Percentiles rank a stretch among this genome's conserved stretches.
Evolutionary conservation across 2,888 invertebrate genomes (phyloP).

Genomic region (Catonia carolina): DNA sequence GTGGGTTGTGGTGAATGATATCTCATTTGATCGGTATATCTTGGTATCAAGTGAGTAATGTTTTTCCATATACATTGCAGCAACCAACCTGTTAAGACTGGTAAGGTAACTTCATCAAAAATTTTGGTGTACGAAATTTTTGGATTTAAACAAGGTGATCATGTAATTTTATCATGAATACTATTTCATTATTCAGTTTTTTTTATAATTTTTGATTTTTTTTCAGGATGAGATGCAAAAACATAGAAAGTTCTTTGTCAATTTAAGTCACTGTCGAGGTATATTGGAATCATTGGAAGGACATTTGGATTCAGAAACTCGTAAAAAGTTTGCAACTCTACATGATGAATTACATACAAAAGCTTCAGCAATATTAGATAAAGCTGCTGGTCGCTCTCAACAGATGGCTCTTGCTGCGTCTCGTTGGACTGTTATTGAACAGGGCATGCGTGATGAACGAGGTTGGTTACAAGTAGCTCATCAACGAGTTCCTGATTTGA

Average conservation of each 20-base stretch:
- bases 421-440: conserved; percentile 72
- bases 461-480: conserved; percentile 79
- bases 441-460: conserved; percentile 73
- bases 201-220: background rate
- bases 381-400: conserved; percentile 73
- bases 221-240: conserved; percentile 65
- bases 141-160: too few species aligned
- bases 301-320: conserved; percentile 73
- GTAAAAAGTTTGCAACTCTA: conserved; percentile 61
- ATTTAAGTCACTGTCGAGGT: conserved; percentile 77
- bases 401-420: conserved; percentile 80
- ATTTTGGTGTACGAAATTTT: too few species aligned
- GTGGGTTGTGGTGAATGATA: too few species aligned
- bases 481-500: conserved; percentile 74
- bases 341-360: conserved; percentile 71
- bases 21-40: too few species aligned
- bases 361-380: conserved; percentile 69
- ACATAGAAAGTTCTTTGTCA: conserved; percentile 82
- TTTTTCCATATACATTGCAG: too few species aligned
- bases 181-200: too few species aligned
- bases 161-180: too few species aligned
- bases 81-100: too few species aligned
- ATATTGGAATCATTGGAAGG: conserved; percentile 80
- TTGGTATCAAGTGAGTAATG: too few species aligned
- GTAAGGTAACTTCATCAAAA: too few species aligned